These are phyloP conservation scores for Petrolisthes manimaculis DNA, from an alignment of 2,888 invertebrate species.

Conservation along the genomic window DNA sequence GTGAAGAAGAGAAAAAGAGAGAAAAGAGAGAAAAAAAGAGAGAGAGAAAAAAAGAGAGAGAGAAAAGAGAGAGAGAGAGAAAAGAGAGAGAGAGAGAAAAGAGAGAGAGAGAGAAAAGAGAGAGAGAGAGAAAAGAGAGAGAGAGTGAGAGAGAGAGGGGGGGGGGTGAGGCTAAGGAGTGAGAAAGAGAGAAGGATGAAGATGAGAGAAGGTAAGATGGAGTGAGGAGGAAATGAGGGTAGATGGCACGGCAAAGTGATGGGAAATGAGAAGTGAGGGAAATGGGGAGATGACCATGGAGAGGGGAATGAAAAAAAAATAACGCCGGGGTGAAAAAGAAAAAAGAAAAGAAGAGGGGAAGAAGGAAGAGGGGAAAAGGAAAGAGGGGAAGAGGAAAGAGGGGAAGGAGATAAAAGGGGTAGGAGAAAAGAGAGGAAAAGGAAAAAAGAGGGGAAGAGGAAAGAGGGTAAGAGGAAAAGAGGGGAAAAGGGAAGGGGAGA, in stretches of 20 bases:
- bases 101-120: background rate
- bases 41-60: background rate
- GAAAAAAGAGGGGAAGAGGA: background rate
- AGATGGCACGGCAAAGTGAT: background rate
- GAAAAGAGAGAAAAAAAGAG: background rate
- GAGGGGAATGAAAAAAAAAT: background rate
- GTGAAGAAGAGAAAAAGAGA: constrained; percentile 18
- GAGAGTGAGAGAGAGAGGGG: background rate
- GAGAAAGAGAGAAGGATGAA: too few species aligned
- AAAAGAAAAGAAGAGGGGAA: background rate
- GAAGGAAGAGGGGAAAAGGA: constrained; percentile 12
- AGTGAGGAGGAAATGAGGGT: background rate
- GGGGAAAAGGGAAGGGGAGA: background rate
- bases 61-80: background rate
- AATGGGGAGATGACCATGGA: background rate
- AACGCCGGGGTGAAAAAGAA: background rate
- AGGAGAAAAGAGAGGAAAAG: constrained; percentile 13
- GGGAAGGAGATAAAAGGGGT: constrained; percentile 13
- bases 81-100: background rate
- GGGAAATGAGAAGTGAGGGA: constrained; percentile 9
- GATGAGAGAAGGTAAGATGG: background rate
- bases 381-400: constrained; percentile 13
- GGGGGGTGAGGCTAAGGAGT: background rate
- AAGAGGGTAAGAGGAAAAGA: background rate
- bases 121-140: background rate